phyloP scores from a whole-genome alignment of 2,113 vertebrate genomes.

The Lonchura striata region DNA sequence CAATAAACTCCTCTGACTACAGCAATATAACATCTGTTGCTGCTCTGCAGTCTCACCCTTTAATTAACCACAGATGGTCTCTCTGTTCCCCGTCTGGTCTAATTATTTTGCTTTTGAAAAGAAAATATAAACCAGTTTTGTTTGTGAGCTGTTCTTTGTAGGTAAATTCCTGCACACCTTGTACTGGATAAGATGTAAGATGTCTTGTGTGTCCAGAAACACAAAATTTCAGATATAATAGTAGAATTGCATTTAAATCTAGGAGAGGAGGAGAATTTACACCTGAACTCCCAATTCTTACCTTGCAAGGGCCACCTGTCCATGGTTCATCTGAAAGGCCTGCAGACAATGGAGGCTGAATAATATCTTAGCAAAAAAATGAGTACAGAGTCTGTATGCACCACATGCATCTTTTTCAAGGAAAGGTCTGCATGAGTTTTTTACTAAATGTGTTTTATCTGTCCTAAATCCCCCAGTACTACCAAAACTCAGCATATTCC shows the following conservation, averaged over 20 bases:
- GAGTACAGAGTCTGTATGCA: not conserved
- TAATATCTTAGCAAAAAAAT: not conserved
- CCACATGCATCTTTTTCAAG: not conserved
- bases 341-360: not conserved
- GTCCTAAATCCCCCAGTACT: not conserved
- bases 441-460: not conserved
- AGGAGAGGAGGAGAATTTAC: not conserved
- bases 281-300: not conserved
- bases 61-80: slow-evolving; percentile 50
- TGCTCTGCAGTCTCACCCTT: slow-evolving; percentile 26
- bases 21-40: slow-evolving; percentile 44
- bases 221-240: not conserved
- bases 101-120: slow-evolving; percentile 16
- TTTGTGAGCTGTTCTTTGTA: not conserved
- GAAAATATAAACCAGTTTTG: not conserved
- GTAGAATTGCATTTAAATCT: not conserved
- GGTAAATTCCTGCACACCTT: not conserved
- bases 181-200: not conserved
- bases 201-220: not conserved
- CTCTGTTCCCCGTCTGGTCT: not conserved
- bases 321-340: not conserved
- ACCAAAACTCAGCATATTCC: not conserved
- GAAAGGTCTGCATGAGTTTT: not conserved
- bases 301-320: not conserved
- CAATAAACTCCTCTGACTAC: slow-evolving; percentile 40